Evolutionary conservation across 2,797 vertebrate genomes (phyloP).

Genomic region (Pseudochromis fuscus): DNA sequence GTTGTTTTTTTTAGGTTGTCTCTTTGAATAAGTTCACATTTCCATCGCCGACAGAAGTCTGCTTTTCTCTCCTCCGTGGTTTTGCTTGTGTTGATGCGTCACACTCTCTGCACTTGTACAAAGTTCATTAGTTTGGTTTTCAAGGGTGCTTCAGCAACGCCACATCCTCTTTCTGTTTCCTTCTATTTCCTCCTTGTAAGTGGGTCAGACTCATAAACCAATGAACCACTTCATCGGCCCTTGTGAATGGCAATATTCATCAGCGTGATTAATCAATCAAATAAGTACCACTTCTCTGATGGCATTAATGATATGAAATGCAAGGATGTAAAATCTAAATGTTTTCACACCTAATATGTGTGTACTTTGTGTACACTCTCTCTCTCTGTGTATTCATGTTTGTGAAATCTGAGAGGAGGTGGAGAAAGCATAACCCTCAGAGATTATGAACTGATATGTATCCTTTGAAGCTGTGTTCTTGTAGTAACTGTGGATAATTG

Average conservation of each 20-base stretch:
- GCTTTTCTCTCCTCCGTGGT: neutral
- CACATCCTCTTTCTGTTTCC: constrained; percentile 17
- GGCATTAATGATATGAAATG: constrained; percentile 45
- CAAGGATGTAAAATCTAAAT: constrained; percentile 17
- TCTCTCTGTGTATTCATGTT: constrained; percentile 52
- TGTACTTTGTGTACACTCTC: constrained; percentile 7
- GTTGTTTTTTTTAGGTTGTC: neutral
- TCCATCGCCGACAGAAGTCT: neutral
- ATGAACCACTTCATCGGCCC: constrained; percentile 33
- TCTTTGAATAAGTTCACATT: constrained; percentile 28
- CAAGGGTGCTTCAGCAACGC: constrained; percentile 16
- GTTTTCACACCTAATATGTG: constrained; percentile 35
- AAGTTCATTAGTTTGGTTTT: constrained; percentile 53
- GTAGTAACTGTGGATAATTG: constrained; percentile 81
- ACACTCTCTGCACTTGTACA: constrained; percentile 9
- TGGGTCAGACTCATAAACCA: constrained; percentile 63
- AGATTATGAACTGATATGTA: constrained; percentile 73
- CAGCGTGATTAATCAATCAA: constrained; percentile 63
- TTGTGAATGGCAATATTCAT: constrained; percentile 43
- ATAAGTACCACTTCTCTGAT: constrained; percentile 32
- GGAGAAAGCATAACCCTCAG: constrained; percentile 70
- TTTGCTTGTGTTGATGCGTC: constrained; percentile 21
- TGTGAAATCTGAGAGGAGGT: constrained; percentile 66
- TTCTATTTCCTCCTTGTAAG: constrained; percentile 38
- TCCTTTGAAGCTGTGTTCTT: constrained; percentile 79